These are phyloP conservation scores for Rhagium mordax DNA, from an alignment of 2,888 invertebrate species.

Conservation along the genomic window DNA sequence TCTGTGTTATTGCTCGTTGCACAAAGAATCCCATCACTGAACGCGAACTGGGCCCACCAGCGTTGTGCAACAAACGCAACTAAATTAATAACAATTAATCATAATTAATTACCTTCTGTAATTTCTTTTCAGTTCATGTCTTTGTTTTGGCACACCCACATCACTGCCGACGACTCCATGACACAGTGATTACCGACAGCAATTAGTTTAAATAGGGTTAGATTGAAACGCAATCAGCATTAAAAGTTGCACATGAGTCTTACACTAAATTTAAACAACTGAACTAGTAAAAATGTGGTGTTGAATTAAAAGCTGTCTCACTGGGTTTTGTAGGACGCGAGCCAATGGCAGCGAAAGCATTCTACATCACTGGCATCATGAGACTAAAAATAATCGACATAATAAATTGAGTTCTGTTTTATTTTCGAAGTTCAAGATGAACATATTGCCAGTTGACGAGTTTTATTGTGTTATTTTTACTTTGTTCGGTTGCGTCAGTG, in stretches of 20 bases:
- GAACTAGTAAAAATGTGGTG: conserved; percentile 26
- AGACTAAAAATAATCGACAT: conserved; percentile 20
- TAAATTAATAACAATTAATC: neutral
- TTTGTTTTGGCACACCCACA: conserved; percentile 3
- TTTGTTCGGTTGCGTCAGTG: neutral
- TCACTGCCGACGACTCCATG: neutral
- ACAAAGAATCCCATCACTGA: neutral
- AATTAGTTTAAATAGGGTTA: neutral
- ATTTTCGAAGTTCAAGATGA: conserved; percentile 16
- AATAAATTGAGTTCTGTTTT: neutral
- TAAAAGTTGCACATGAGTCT: conserved; percentile 9
- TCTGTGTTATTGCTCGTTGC: neutral
- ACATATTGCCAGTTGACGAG: neutral
- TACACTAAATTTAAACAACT: conserved; percentile 24
- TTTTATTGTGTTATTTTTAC: neutral
- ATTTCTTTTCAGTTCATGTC: conserved; percentile 2
- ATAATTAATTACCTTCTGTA: neutral
- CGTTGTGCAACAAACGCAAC: neutral
- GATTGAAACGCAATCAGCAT: conserved; percentile 1
- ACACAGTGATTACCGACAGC: neutral
- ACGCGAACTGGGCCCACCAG: neutral
- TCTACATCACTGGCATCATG: conserved; percentile 19
- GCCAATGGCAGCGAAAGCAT: conserved; percentile 26
- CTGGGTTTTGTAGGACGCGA: conserved; percentile 19
- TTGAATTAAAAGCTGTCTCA: conserved; percentile 18